Conservation (phyloP, 2,888 invertebrate species). For the Odontothrips loti region DNA sequence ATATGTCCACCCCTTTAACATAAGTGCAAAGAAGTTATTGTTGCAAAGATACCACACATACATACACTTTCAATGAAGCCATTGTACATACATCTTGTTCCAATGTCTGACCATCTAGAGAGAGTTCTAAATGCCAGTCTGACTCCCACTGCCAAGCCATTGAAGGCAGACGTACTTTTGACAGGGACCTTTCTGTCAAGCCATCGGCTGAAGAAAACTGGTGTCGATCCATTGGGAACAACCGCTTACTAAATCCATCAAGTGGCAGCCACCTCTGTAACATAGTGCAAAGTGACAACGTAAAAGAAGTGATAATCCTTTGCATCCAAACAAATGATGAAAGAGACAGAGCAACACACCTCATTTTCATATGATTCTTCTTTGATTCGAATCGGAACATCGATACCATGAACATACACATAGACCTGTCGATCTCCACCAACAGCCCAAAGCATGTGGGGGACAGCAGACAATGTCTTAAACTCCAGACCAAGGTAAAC, state of each 20-base stretch:
- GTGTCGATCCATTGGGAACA: conserved; percentile 83
- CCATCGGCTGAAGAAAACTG: conserved; percentile 84
- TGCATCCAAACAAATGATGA: background rate
- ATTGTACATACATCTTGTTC: conserved; percentile 66
- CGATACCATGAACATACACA: conserved; percentile 82
- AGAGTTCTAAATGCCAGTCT: conserved; percentile 83
- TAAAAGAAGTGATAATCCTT: background rate
- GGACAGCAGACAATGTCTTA: conserved; percentile 79
- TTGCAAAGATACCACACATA: no score
- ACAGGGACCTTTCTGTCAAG: conserved; percentile 67
- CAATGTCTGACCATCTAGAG: conserved; percentile 78
- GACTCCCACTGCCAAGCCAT: conserved; percentile 98
- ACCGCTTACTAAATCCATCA: conserved; percentile 76
- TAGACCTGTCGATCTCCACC: conserved; percentile 91
- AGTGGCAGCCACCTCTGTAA: conserved; percentile 80
- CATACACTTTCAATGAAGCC: background rate
- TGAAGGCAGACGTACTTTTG: conserved; percentile 80
- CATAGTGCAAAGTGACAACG: conserved; percentile 32
- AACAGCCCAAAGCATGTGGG: conserved; percentile 86
- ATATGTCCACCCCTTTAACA: conserved; percentile 74
- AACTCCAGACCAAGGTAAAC: conserved; percentile 82
- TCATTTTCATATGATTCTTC: conserved; percentile 92
- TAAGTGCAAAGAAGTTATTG: conserved; percentile 31
- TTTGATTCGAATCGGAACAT: conserved; percentile 83
- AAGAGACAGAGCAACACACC: conserved; percentile 46